Base-by-base conservation (phyloP, 2,113 vertebrate genomes). In the Parotia lawesii region DNA sequence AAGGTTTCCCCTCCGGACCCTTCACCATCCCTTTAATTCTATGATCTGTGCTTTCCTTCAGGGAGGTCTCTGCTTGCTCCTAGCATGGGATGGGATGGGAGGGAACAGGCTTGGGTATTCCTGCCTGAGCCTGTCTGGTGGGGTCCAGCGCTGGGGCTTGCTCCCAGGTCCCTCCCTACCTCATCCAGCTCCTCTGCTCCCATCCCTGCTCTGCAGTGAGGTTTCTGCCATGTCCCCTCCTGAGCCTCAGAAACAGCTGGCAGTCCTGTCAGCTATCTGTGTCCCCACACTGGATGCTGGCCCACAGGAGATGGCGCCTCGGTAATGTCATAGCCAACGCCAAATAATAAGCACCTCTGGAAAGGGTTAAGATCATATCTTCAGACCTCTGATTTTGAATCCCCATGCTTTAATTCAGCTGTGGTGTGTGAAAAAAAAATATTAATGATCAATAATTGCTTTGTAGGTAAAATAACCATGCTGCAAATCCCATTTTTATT, bases 371-470 rank as follows among this genome's bases (percentile, higher is more conserved):
- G 38, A 57, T n/a, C 3, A 22, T 80, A 5, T 65, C 28, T 87
- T 84, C 35, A 81, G 15, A 57, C 33, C 17, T 70, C 61, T 67
- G 61, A 22, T 71, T 78, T 71, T 54, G 25, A 82, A 79, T 58
- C 24, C 9, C 6, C 31, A 25, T 37, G 29, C 12, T 72, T 78
- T 73, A n/a, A 69, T 75, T 95, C 66, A 89, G 37, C 24, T 6
- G 0, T 62, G 12, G 6, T 53, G 9, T 75, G 51, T 66, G 50
- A 42, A 73, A 78, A 73, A 78, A 80, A 90, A 54, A 81, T 60
- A 64, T 29, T 83, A 81, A 94, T 90, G 61, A 90, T 50, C 93
- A 96, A 51, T 94, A 92, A 93, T 72, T 92, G 33, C 62, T 87
- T 76, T 77, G 48, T 83, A 95, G 66, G 75, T 95, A 54, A 87